phyloP scores from a whole-genome alignment of 2,113 vertebrate species.

The Opisthocomus hoazin region DNA sequence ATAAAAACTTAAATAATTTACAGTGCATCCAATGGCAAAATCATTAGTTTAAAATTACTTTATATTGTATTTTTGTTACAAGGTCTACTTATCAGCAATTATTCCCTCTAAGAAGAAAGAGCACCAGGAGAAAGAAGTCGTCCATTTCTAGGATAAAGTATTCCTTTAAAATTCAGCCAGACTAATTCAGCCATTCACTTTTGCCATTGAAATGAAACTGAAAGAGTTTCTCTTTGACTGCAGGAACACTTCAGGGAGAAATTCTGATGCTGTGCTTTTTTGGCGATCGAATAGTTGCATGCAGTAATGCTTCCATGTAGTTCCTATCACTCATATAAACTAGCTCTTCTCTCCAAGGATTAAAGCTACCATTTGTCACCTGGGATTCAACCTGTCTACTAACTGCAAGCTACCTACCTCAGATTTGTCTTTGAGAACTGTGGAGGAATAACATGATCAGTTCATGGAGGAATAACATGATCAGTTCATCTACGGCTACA shows the following conservation, averaged over 20 bases:
- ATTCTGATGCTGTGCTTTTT: neutral
- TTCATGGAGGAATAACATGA: neutral
- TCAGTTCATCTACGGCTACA: neutral
- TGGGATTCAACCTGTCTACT: neutral
- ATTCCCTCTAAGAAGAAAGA: neutral
- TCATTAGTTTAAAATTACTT: constrained; percentile 18
- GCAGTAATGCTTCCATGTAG: neutral
- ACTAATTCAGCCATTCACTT: neutral
- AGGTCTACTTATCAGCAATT: constrained; percentile 17
- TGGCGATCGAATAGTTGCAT: neutral
- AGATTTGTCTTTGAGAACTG: neutral
- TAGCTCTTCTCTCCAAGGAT: neutral
- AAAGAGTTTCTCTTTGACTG: neutral
- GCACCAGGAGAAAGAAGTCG: neutral
- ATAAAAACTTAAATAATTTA: constrained; percentile 23
- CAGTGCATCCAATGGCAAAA: neutral
- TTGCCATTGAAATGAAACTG: neutral
- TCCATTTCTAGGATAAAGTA: neutral
- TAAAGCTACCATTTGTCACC: neutral
- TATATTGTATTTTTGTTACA: constrained; percentile 7
- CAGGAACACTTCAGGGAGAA: neutral
- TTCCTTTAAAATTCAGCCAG: constrained; percentile 33
- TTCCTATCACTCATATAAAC: neutral
- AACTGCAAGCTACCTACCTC: neutral
- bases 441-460: neutral